Base-by-base conservation (phyloP, 2,797 vertebrate genomes). In the Orientallactaga sibirica region DNA sequence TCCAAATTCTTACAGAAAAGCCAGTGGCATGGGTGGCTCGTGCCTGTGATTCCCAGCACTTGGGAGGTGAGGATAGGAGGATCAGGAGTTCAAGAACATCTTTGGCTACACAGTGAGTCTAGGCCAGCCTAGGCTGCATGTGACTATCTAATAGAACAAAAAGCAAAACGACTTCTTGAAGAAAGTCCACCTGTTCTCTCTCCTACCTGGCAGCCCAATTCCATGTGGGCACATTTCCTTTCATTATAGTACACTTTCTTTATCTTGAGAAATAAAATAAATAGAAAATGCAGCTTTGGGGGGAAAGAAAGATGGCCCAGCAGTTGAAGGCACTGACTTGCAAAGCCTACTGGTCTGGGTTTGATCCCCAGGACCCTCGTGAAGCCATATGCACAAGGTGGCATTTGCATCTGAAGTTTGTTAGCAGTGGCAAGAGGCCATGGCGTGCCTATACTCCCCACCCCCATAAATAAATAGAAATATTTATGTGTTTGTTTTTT, bases 251-350 rank as follows among this genome's bases (percentile, higher is more conserved):
- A 73, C 22, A 18, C 16, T 68, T 87, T 94, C 52, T 88, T 88
- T 68, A 67, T 74, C 75, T 78, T 75, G 10, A 92, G 73, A 92
- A 86, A 66, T 43, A 62, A 93, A 96, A 75, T 61, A 74, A 91
- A 74, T 55, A 83, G 43, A 90, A 95, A 84, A 62, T 66, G 82
- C 67, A 88, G 48, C 88, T 90, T 90, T 92, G 41, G 70, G 66
- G 62, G 62, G 62, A 20, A 7, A 7, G 62, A 64, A 15, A 64
- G 20, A 22, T 22, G 62, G 62, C 55, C 16, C 55, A 58, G 55
- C 55, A 58, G 55, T 58, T 58, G 3, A 16, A 58, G 55, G 55
- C 55, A 58, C 55, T 58, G 16, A 12, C 55, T 58, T 58, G 55
- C 55, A 58, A 58, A 16, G 55, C 55, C 16, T 58, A 4, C 55